Evolutionary conservation across 2,888 invertebrate genomes (phyloP), one percentile per base, ranked within the genome.

Genomic region (Gibbula magus): DNA sequence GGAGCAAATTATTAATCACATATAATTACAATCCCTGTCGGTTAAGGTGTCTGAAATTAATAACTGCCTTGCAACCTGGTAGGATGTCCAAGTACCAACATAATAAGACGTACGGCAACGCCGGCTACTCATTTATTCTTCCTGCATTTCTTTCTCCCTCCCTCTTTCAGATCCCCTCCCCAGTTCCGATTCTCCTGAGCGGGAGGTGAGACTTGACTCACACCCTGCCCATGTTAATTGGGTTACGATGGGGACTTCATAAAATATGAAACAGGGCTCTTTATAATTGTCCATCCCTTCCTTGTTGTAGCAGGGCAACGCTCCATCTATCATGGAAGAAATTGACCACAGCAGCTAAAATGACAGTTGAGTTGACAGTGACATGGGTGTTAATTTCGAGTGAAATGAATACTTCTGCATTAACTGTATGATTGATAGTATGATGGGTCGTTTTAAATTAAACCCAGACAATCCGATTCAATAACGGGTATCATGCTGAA

Each of bases 391-490:
- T 70, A 70, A 70, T 70, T 70, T 70, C 70, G 35, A 70, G 70
- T 70, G 70, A 70, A 70, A 70, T 70, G 70, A 70, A 70, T 70
- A 70, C 70, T 70, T 70, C 39, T 70, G 70, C 70, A 70, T 70
- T 70, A 70, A 70, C 70, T 70, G 70, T 39, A 70, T 70, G 70
- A 70, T 70, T 32, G 70, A 70, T 70, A 20, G 35, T 39, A 70
- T 25, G 70, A 70, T 35, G 39, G 70, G 35, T 70, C 70, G 35
- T 70, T 70, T 39, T 70, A 70, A 70, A 70, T 70, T 70, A 70
- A 70, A 70, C 35, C n/a, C 35, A 70, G 70, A 35, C 70, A 70
- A 32, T 32, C 70, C 70, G 35, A 70, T 70, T 70, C 70, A 70
- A 70, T 70, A 70, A 70, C 39, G 35, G 32, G 20, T 70, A 70